Base-by-base conservation (phyloP, 2,113 vertebrate genomes). In the Motacilla alba region DNA sequence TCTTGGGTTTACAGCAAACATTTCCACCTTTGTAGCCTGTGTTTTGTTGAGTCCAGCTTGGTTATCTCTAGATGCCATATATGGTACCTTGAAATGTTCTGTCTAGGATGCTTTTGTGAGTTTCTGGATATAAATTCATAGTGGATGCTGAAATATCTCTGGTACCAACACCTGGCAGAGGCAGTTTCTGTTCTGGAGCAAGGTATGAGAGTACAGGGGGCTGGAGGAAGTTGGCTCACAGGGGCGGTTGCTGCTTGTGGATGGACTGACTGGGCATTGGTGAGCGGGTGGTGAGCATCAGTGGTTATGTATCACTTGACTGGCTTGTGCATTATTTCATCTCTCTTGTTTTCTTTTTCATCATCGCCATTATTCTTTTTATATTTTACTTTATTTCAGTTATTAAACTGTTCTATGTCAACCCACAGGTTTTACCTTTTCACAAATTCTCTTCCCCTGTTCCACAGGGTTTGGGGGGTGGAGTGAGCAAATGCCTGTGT, bases 171-270 rank as follows among this genome's bases (percentile, higher is more conserved):
- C 6, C 3, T 26, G 37, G 4, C 6, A 0, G 8, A 77, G 30
- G n/a, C 3, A 5, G 9, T 80, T 96, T 79, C 41, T 94, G 44
- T 69, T 87, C 31, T 85, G 62, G 26, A 55, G 69, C 46, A 37
- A 10, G 7, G 5, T 41, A 5, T 50, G 68, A 67, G 73, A 58
- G 43, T 37, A 18, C 58, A 64, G 50, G 26, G 26, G 66, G 30
- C 9, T 26, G 37, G 8, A 20, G 14, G 11, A 20, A 19, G 39
- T 31, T 73, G n/a, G 20, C 28, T 30, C 6, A 24, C 20, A 66
- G 59, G 52, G 44, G 14, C 0, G 1, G 1, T 24, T 14, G 15
- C 35, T 74, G 41, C 68, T 49, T 49, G 9, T 1, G 0, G 35
- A 24, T 35, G 16, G 31, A 15, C 41, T 33, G 31, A 15, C 41